Conservation (phyloP, 30 jellyfish, hydroid and myxozoan species). For the Hydractinia echinata region DNA sequence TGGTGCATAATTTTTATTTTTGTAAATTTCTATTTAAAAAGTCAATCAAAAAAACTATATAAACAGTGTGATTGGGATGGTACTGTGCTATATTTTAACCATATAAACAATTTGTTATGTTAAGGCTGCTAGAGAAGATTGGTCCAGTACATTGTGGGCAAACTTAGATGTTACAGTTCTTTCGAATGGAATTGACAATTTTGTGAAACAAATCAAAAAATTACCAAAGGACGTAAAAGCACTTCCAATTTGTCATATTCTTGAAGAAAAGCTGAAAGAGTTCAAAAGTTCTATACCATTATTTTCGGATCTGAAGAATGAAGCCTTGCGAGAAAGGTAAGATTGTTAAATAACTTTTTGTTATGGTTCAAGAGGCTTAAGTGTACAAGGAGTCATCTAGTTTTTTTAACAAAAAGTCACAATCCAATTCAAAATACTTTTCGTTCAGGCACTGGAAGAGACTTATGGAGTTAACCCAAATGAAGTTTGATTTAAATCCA, state of each 20-base stretch:
- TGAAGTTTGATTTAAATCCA: slow-evolving; percentile 91
- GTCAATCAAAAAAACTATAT: no score
- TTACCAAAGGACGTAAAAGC: slow-evolving; percentile 81
- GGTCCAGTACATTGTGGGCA: slow-evolving; percentile 96
- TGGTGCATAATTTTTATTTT: no score
- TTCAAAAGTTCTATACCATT: slow-evolving; percentile 75
- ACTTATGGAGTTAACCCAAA: slow-evolving; percentile 79
- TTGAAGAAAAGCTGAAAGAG: slow-evolving; percentile 78
- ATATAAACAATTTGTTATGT: not conserved
- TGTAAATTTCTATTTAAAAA: no score
- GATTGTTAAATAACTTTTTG: not conserved
- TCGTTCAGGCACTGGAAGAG: slow-evolving; percentile 78
- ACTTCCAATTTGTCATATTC: slow-evolving; percentile 55
- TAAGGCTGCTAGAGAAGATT: slow-evolving; percentile 87
- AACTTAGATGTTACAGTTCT: slow-evolving; percentile 72
- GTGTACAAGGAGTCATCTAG: not conserved
- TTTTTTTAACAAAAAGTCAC: not conserved
- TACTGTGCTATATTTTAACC: no score
- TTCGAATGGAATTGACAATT: slow-evolving; percentile 80
- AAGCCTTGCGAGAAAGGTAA: slow-evolving; percentile 92
- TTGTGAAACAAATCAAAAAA: slow-evolving; percentile 54
- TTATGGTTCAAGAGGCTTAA: not conserved
- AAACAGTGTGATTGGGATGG: no score
- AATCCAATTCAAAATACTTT: not conserved
- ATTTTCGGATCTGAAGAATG: slow-evolving; percentile 83